These are phyloP conservation scores for Naja naja DNA, from an alignment of 2,113 vertebrate species.

Conservation along the genomic window DNA sequence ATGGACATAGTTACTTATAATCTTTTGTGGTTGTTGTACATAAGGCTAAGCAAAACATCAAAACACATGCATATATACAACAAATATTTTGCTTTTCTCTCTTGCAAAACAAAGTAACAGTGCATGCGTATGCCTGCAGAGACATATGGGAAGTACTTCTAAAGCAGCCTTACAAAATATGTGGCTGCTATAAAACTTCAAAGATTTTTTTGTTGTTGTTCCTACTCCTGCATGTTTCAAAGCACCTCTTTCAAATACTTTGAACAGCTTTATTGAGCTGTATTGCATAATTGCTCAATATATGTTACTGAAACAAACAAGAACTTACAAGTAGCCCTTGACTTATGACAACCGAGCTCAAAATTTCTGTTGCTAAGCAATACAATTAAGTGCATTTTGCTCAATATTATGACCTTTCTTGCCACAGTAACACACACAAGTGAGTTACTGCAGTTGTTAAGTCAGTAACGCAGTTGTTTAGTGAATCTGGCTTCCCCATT, in stretches of 20 bases:
- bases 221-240: neutral
- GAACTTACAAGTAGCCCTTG: neutral
- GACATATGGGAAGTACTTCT: neutral
- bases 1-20: neutral
- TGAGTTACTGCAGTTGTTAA: neutral
- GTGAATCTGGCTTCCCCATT: neutral
- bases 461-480: neutral
- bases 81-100: neutral
- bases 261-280: neutral
- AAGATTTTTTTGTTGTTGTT: neutral
- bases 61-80: neutral
- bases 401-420: neutral
- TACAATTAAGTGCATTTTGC: neutral
- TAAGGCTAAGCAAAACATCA: neutral
- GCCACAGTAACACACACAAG: neutral
- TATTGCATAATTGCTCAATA: neutral
- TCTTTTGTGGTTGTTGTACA: neutral
- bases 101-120: neutral
- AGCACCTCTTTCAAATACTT: neutral
- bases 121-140: neutral
- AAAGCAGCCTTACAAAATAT: neutral
- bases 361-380: neutral
- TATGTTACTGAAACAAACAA: neutral
- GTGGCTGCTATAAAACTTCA: neutral
- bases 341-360: neutral